A percentile compares a stretch with the other conserved stretches of the same genome.
Conservation (phyloP, 1,140 invertebrate genomes). For the Bombus consobrinus region DNA sequence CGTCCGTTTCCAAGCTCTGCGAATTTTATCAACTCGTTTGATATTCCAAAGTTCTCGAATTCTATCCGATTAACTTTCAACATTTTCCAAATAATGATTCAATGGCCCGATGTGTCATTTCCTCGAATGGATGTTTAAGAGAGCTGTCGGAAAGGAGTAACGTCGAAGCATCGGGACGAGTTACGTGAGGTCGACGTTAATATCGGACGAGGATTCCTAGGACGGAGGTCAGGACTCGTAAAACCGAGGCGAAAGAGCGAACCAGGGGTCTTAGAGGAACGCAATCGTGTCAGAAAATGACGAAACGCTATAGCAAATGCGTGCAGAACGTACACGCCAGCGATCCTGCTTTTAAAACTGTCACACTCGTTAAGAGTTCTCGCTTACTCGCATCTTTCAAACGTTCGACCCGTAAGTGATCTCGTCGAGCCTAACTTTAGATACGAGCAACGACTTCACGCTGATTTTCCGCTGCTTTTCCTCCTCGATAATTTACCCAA, state of each 20-base stretch:
- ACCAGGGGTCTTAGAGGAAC: slow-evolving; percentile 3
- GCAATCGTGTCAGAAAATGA: slow-evolving; percentile 52
- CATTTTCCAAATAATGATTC: too few species aligned
- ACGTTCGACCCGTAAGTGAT: too few species aligned
- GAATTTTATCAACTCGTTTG: neutral
- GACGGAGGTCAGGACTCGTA: slow-evolving; percentile 17
- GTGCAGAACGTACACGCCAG: neutral
- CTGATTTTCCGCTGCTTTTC: too few species aligned
- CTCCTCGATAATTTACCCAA: too few species aligned
- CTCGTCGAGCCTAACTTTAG: too few species aligned
- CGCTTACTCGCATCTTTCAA: neutral
- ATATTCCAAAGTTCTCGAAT: neutral
- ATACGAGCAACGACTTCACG: too few species aligned
- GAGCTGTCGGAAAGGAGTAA: neutral
- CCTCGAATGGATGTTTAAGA: neutral
- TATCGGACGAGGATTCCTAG: neutral
- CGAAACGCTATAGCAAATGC: slow-evolving; percentile 62
- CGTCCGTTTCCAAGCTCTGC: neutral
- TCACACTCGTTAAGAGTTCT: neutral
- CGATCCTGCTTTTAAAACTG: neutral
- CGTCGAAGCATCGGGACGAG: too few species aligned
- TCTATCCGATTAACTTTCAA: neutral
- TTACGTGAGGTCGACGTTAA: neutral
- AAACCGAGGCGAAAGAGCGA: slow-evolving; percentile 60
- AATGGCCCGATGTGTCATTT: fast-evolving